Conservation (phyloP, 2,113 vertebrate species). For the Jacana jacana region DNA sequence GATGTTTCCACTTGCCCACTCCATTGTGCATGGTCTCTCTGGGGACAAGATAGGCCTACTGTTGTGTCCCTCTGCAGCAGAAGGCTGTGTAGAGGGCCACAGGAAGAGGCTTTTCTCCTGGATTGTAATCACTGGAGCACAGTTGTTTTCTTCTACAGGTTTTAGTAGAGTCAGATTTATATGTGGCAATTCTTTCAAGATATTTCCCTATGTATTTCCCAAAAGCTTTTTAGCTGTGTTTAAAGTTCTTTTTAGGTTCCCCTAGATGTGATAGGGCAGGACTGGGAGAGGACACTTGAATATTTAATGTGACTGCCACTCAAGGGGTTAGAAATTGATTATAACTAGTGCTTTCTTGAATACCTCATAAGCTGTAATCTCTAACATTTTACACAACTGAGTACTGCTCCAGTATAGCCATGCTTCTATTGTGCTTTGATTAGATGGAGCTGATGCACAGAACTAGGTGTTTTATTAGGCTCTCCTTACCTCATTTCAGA, state of each 20-base stretch:
- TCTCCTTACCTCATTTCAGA: not conserved
- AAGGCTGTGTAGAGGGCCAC: not conserved
- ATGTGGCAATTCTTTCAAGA: not conserved
- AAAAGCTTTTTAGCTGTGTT: not conserved
- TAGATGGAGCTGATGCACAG: not conserved
- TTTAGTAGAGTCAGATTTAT: not conserved
- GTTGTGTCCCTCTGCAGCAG: not conserved
- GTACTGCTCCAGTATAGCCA: not conserved
- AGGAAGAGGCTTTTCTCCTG: not conserved
- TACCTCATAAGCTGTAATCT: not conserved
- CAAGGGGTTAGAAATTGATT: not conserved
- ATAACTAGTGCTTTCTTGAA: not conserved
- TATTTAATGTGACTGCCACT: not conserved
- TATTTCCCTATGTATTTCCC: not conserved
- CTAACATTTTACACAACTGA: not conserved
- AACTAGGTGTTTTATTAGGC: not conserved
- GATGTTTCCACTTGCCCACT: not conserved
- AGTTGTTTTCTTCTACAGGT: not conserved
- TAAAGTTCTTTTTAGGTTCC: not conserved
- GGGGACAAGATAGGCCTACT: rapidly evolving
- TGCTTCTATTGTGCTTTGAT: not conserved
- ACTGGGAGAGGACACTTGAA: not conserved
- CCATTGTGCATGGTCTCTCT: not conserved
- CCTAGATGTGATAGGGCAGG: not conserved
- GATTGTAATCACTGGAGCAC: not conserved